phyloP scores from a whole-genome alignment of 2,797 vertebrate genomes.

The Arrhamphus sclerolepis region DNA sequence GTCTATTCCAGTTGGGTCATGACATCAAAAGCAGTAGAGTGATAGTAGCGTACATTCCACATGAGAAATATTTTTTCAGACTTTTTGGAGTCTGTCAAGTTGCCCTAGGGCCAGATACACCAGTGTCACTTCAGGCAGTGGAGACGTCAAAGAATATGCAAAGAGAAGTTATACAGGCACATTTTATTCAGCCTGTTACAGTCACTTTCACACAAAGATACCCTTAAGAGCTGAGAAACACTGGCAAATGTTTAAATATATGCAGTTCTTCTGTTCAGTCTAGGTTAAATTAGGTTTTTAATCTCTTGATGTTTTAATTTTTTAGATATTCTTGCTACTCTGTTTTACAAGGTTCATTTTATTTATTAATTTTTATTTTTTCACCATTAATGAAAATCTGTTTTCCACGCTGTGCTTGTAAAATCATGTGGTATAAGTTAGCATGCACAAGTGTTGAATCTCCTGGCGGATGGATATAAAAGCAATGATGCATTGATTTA shows the following conservation, averaged over 20 bases:
- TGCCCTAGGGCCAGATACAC: constrained; percentile 1
- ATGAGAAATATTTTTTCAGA: constrained; percentile 38
- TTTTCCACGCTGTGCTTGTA: constrained; percentile 42
- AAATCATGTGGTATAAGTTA: constrained; percentile 22
- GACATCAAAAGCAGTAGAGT: constrained; percentile 51
- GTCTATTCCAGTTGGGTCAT: constrained; percentile 52
- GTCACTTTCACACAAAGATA: constrained; percentile 2
- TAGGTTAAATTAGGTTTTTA: constrained; percentile 41
- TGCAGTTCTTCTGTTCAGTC: constrained; percentile 22
- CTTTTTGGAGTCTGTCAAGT: background rate
- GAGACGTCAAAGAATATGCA: constrained; percentile 16
- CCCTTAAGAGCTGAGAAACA: constrained; percentile 21
- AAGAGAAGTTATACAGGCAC: background rate
- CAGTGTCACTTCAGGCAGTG: constrained; percentile 11
- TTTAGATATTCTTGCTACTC: too few relatives aligned
- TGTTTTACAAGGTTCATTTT: too few relatives aligned
- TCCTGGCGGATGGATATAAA: constrained; percentile 62
- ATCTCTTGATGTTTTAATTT: constrained; percentile 47
- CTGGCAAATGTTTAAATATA: constrained; percentile 3
- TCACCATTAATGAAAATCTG: constrained; percentile 55
- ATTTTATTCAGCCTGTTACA: constrained; percentile 13
- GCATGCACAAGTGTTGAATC: constrained; percentile 36
- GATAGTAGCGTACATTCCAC: constrained; percentile 25
- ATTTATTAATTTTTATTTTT: constrained; percentile 58
- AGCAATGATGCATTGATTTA: constrained; percentile 75